Evolutionary conservation across 2,797 vertebrate species (phyloP).

Genomic region (Eulemur mongoz): DNA sequence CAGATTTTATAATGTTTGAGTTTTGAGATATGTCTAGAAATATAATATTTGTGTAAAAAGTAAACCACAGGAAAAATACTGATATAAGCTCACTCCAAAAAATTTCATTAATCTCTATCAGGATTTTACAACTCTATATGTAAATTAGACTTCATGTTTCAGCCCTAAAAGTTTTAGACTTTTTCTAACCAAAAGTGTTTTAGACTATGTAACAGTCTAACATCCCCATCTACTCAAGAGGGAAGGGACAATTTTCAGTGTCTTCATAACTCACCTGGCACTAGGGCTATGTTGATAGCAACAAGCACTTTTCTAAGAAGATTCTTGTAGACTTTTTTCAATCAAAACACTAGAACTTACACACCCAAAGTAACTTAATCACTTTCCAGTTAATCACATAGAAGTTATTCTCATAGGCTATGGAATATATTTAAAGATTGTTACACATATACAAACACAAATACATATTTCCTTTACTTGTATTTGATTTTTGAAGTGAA

Average conservation of each 20-base stretch:
- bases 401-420: not conserved
- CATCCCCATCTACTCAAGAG: not conserved
- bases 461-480: not conserved
- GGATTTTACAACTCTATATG: not conserved
- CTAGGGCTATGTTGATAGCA: not conserved
- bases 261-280: not conserved
- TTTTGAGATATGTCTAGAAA: not conserved
- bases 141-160: not conserved
- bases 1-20: not conserved
- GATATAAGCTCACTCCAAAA: not conserved
- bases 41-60: not conserved
- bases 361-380: not conserved
- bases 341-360: not conserved
- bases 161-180: not conserved
- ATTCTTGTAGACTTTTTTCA: not conserved
- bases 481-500: slow-evolving; percentile 28
- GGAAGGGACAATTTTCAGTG: not conserved
- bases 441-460: not conserved
- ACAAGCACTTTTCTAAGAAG: not conserved
- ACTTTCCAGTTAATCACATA: not conserved
- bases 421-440: not conserved
- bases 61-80: not conserved
- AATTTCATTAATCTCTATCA: not conserved
- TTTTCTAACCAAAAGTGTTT: not conserved
- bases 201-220: not conserved